Evolutionary conservation across 2,888 invertebrate genomes (phyloP), one percentile per base, ranked within the genome.

Genomic region (Torymus auratus): DNA sequence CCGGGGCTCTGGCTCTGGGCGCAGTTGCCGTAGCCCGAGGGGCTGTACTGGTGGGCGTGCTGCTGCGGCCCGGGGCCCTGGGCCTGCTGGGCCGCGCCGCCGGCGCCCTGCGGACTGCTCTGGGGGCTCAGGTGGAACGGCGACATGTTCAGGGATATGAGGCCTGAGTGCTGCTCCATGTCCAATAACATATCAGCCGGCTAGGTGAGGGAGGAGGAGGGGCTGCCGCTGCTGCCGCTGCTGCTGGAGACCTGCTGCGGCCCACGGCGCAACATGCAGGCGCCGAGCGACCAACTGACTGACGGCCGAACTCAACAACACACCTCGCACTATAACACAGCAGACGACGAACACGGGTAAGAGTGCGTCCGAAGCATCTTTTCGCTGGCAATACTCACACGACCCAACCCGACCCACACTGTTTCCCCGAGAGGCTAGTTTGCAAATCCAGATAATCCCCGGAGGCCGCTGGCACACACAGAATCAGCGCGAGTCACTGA

Each of bases 111-210:
- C 78, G 94, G 94, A 88, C 95, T 95, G 86, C 94, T 94, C 86
- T 94, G 94, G 85, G 95, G 95, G 89, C 95, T 95, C 92, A 95
- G 92, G 90, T 95, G 95, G 92, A 96, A 96, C 87, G 96, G 95
- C 92, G 96, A 96, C 95, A 96, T 96, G 93, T 96, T 96, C 90
- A 96, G 94, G 92, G 96, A 96, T 93, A 96, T 95, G 92, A 96
- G 94, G 93, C 95, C 94, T 93, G 94, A 93, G 91, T 94, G 93
- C 92, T 95, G 96, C 93, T 96, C 96, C 96, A 96, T 96, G 92
- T 95, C 94, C 93, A 95, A 94, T 94, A 95, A 94, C 95, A 95
- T 95, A 92, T 93, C 93, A 92, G 83, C 81, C 65, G 68, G 15
- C 78, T 77, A 72, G 15, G 50, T 2, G 70, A 52, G 65, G 78